Evolutionary conservation across 2,113 vertebrate species (phyloP), one percentile per base, ranked within the genome.

Genomic region (Phrynocephalus versicolor): DNA sequence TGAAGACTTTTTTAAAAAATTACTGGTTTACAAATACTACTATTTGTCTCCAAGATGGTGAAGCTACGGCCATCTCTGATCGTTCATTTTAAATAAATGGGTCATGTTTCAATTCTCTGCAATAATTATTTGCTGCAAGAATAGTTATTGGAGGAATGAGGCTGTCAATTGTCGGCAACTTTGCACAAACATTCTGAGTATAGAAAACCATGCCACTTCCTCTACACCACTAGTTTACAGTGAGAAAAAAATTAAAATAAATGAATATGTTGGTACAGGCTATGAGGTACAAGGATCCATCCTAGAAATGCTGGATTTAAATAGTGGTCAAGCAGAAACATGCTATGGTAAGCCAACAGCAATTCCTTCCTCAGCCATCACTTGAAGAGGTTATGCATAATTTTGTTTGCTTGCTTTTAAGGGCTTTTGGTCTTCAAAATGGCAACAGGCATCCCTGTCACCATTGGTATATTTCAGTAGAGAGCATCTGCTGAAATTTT

Each of bases 271-370:
- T 82, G 62, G 78, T 85, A n/a, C n/a, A 91, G 85, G 90, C 85
- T 10, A 80, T 89, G 93, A 86, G 86, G 89, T 89, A 82, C 79
- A 86, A 86, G 86, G 82, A 62, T 89, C 84, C 88, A 82, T 86
- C 83, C 80, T n/a, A 92, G 91, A 94, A 92, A 85, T 92, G 92
- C 91, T 94, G 90, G 92, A 90, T 85, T 85, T 80, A 84, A 91
- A 71, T 90, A 92, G 91, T 92, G 88, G 90, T 91, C 94, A 89
- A 90, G 87, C 21, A 85, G 86, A 92, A 93, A 89, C 90, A 91
- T 89, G 92, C 90, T 93, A 90, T 91, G 91, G 88, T 90, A 94
- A 79, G 91, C 89, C 92, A 87, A 94, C 86, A 93, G 82, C 83
- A 91, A 90, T 94, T 81, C 88, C 92, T 92, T 88, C 88, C 87